Evolutionary conservation across 2,888 invertebrate species (phyloP), one percentile per base, ranked within the genome.

Genomic region (Chymomyza procnemis): DNA sequence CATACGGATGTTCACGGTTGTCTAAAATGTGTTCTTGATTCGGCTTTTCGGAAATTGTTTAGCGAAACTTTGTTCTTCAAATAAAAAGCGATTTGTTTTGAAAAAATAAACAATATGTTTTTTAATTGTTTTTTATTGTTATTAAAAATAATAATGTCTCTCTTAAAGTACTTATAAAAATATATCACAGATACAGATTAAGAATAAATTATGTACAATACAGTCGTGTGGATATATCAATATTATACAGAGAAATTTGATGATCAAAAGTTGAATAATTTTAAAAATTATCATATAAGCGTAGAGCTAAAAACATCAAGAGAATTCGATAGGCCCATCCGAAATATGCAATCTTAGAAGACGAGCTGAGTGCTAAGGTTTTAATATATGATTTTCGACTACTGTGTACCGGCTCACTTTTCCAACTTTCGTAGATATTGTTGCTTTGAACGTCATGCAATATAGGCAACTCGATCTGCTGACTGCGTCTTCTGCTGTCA

Each of bases 361-460:
- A 71, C 57, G 81, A 75, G 84, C 92, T 92, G 58, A 92, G 87
- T 41, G 92, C 92, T 73, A 93, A 91, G 64, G 93, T 92, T 79
- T 93, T 93, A 12, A 91, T 92, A 1, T 92, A 92, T 63, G 91
- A 92, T 82, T 93, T 93, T 26, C 93, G 91, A 30, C 93, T 93
- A 82, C 93, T 93, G 50, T 93, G 74, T 18, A 72, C 70, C 14
- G 73, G 73, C 30, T 73, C 75, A 18, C n/a, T 56, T 3, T 56
- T 4, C n/a, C 56, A 14, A 4, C 19, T 56, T 55, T 76, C 73
- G 56, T 59, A 69, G 19, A 78, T 65, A 50, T 74, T 74, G 64
- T 78, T 78, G 26, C 62, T 72, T 52, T 74, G 75, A 18, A 78
- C 68, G 34, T 74, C 73, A 9, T 72, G 73, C 89, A 86, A 92